A percentile compares a stretch with the other conserved stretches of the same genome.
These are phyloP conservation scores for Nannoperca australis DNA, from an alignment of 2,797 vertebrate genomes.

Conservation along the genomic window DNA sequence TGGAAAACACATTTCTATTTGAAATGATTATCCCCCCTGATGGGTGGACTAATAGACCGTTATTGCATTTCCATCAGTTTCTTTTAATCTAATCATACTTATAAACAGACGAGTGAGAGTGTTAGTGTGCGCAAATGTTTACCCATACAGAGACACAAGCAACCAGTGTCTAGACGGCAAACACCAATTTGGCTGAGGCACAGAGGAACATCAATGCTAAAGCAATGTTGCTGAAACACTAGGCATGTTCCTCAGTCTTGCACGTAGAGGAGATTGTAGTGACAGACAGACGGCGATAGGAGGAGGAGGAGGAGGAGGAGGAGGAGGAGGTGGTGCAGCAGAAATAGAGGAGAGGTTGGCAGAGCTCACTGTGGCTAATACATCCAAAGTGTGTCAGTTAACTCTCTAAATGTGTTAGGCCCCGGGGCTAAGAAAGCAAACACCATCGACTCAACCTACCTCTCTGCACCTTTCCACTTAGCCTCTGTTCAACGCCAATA, in stretches of 20 bases:
- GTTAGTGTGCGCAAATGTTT: conserved; percentile 75
- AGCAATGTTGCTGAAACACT: conserved; percentile 83
- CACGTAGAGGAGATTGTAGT: conserved; percentile 65
- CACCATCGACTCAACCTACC: conserved; percentile 80
- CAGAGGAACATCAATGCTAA: conserved; percentile 86
- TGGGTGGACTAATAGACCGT: conserved; percentile 83
- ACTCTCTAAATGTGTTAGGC: conserved; percentile 84
- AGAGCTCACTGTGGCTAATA: conserved; percentile 81
- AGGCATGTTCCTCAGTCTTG: conserved; percentile 65
- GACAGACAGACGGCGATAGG: conserved; percentile 73
- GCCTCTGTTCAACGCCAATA: conserved; percentile 80
- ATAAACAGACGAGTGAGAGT: conserved; percentile 80
- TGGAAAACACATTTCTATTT: conserved; percentile 83
- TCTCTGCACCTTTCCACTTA: conserved; percentile 84
- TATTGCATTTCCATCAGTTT: conserved; percentile 86
- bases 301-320: conserved; percentile 49
- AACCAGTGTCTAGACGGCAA: conserved; percentile 86
- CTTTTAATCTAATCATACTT: conserved; percentile 87
- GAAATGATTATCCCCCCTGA: conserved; percentile 83
- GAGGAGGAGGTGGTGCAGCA: conserved; percentile 56
- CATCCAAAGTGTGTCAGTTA: conserved; percentile 86
- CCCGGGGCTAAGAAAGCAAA: conserved; percentile 79
- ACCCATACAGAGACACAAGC: conserved; percentile 77
- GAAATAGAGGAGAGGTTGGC: conserved; percentile 74
- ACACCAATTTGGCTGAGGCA: conserved; percentile 77